Evolutionary conservation across 2,797 vertebrate genomes (phyloP), one percentile per base, ranked within the genome.

Genomic region (Dicrostonyx torquatus): DNA sequence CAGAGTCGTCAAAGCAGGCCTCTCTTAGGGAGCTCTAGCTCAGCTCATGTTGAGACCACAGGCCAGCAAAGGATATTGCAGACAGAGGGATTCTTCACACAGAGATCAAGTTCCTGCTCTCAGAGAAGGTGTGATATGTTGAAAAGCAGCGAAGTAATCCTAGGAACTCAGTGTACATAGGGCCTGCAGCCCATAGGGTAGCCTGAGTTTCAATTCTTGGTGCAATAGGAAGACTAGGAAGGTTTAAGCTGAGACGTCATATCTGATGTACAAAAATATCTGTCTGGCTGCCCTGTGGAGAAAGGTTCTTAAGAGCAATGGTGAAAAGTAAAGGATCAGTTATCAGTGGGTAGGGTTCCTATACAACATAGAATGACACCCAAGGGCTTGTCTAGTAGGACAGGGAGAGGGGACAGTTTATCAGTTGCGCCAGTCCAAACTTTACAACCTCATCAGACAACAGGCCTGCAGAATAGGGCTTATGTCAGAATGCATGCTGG

Each of bases 211-310:
- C 17, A 31, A 84, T 60, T 83, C 64, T 73, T n/a, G 43, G 24
- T 11, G 40, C 43, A 31, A 4, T 2, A 40, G 45, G 66, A 88
- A 75, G 77, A 93, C 79, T 8, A 72, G 48, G 84, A 45, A 5
- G 53, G 55, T 72, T 75, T 80, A 53, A 43, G 75, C 15, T 29
- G 24, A 83, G 73, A 64, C 31, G 18, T 31, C 84, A 24, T 43
- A 34, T 43, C 53, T 85, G 79, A 92, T 94, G 77, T 94, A 24
- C 89, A 89, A 88, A 95, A 93, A 70, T 60, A 80, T 85, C 77
- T 8, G 9, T 76, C 50, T 22, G 64, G 60, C 84, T 93, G 87
- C 73, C 53, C 79, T 20, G 5, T 58, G 60, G 72, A 93, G 50
- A 92, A 50, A 87, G 55, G 72, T 80, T 89, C 79, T 20, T 89